Percentiles rank a stretch among this genome's conserved stretches.
Evolutionary conservation across 2,888 invertebrate genomes (phyloP).

Genomic region (Apantesis nais): DNA sequence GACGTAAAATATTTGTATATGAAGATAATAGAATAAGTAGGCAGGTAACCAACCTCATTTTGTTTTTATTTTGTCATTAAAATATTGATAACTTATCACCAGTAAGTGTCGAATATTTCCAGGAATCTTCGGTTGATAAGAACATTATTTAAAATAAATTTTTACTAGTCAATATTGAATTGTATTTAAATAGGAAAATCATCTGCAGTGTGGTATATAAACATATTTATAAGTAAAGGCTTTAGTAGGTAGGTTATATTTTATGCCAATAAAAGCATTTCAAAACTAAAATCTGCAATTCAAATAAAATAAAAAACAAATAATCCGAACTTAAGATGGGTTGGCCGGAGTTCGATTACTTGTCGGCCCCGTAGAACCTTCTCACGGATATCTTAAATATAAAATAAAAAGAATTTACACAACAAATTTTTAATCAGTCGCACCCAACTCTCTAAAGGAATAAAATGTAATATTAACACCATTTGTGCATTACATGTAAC

Average conservation of each 20-base stretch:
- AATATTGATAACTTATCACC: not conserved
- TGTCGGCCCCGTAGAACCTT: conserved; percentile 44
- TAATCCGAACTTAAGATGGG: conserved; percentile 36
- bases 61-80: not conserved
- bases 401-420: conserved; percentile 58
- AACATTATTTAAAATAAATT: not conserved
- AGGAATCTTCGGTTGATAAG: not conserved
- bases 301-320: conserved; percentile 43
- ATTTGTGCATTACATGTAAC: conserved; percentile 73
- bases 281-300: conserved; percentile 37
- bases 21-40: not conserved
- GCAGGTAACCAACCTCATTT: not conserved
- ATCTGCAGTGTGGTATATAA: not conserved
- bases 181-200: not conserved
- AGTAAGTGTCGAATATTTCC: not conserved
- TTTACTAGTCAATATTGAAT: not conserved
- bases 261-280: conserved; percentile 26
- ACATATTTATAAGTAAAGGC: not conserved
- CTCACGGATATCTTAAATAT: conserved; percentile 50
- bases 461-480: conserved; percentile 79
- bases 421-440: conserved; percentile 73
- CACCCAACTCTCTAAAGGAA: conserved; percentile 62
- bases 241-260: conserved; percentile 17
- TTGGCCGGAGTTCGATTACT: conserved; percentile 39
- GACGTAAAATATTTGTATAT: not conserved